A percentile compares a stretch with the other conserved stretches of the same genome.
phyloP scores from a whole-genome alignment of 2,113 vertebrate species.

The Ophthalmolycus amberensis region DNA sequence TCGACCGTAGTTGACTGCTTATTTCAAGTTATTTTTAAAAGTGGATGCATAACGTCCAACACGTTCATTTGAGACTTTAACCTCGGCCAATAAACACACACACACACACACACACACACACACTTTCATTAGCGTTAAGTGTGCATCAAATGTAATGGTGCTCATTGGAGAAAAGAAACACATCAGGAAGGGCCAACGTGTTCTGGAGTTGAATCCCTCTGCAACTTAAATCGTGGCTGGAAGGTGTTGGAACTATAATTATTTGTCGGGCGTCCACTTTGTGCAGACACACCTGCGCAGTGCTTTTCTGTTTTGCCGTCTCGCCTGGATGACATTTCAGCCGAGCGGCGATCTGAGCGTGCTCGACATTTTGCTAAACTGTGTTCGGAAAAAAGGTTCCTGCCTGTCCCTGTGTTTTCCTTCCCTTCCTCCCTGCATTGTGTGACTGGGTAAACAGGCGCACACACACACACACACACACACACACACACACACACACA shows the following conservation, averaged over 20 bases:
- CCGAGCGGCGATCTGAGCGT: slow-evolving; percentile 30
- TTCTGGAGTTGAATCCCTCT: slow-evolving; percentile 6
- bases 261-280: slow-evolving; percentile 15
- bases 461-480: slow-evolving; percentile 29
- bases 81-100: slow-evolving; percentile 23
- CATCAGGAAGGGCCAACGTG: neutral
- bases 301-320: slow-evolving; percentile 17
- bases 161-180: neutral
- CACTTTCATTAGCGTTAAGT: slow-evolving; percentile 13
- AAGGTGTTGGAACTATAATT: slow-evolving; percentile 3
- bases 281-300: slow-evolving; percentile 22
- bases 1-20: neutral
- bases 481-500: slow-evolving; percentile 22
- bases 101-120: neutral
- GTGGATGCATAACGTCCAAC: neutral
- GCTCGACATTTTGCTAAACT: slow-evolving; percentile 74
- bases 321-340: slow-evolving; percentile 59
- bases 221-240: slow-evolving; percentile 5
- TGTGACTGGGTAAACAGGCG: slow-evolving; percentile 60
- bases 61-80: slow-evolving; percentile 2
- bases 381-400: slow-evolving; percentile 57
- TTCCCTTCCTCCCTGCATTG: slow-evolving; percentile 71
- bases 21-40: slow-evolving; percentile 11
- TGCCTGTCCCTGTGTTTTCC: slow-evolving; percentile 67
- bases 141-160: neutral